Base-by-base conservation (phyloP, 2,797 vertebrate species). In the Naso thynnoides region DNA sequence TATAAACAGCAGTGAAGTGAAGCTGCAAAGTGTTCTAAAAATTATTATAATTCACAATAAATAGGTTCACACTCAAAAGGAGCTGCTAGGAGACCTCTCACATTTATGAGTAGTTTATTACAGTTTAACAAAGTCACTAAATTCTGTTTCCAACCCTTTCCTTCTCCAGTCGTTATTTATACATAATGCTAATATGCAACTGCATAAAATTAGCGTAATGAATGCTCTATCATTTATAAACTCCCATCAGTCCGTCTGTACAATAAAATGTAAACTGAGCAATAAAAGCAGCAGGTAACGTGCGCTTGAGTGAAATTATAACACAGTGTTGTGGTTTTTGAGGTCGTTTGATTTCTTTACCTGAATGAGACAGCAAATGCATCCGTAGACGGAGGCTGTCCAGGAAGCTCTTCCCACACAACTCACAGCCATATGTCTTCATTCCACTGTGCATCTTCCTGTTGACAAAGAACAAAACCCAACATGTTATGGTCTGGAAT, bases 381-480 rank as follows among this genome's bases (percentile, higher is more conserved):
- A 99, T 99, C 84, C 97, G 95, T 81, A 99, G 97, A 81, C 98
- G 95, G 81, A 99, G 94, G 82, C 98, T 99, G 94, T 99, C 98
- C 91, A 99, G 95, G 94, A 95, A 95, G 87, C 92, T 94, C 92
- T 99, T 99, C 77, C 98, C 98, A 14, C 98, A 99, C 88, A 98
- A 93, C 89, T 99, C 98, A 24, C 98, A 99, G 88, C 96, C 96
- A 4, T 98, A 99, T 0, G 97, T 99, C 95, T 98, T 99, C 96
- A 99, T 98, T 57, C 96, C 97, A 63, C 97, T 98, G 95, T 99
- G 98, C 91, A 98, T 96, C 91, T 98, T 99, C 96, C 97, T 99
- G 89, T 79, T 79, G 76, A 86, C 65, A 79, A 77, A 82, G 53
- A 79, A 93, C 31, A 86, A 70, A 58, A 74, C 19, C n/a, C 78